Percentiles rank a stretch among this genome's conserved stretches.
Evolutionary conservation across 1,140 invertebrate species (phyloP).

Genomic region (Asobara japonica): DNA sequence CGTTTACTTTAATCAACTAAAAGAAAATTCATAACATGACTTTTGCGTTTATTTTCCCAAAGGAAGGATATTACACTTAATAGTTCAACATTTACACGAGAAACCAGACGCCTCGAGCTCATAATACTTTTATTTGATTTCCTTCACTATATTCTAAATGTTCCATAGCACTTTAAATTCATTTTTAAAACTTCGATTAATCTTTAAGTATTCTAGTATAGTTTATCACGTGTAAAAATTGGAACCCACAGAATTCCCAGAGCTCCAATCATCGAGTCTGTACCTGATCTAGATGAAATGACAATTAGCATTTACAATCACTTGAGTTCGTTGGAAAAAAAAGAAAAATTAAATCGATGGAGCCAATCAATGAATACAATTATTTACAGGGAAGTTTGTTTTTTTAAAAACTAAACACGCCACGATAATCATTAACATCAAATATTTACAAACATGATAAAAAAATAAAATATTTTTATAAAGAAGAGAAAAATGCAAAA

Average conservation of each 20-base stretch:
- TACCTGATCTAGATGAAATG: background rate
- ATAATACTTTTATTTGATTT: constrained; percentile 45
- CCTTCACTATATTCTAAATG: constrained; percentile 23
- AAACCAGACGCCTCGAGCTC: constrained; percentile 46
- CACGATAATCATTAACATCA: constrained; percentile 16
- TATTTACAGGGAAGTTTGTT: background rate
- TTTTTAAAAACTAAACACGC: constrained; percentile 4
- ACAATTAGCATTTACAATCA: background rate
- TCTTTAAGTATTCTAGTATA: background rate
- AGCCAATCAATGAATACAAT: background rate
- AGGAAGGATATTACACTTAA: constrained; percentile 53
- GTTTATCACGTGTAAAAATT: background rate
- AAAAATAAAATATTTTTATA: constrained; percentile 29
- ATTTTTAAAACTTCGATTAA: background rate
- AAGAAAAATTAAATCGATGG: background rate
- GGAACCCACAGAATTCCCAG: background rate
- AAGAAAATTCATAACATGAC: background rate
- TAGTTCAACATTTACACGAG: constrained; percentile 48
- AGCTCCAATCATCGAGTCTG: background rate
- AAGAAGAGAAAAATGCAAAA: constrained; percentile 28
- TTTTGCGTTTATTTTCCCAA: constrained; percentile 42
- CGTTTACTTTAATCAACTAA: no score
- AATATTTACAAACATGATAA: constrained; percentile 33
- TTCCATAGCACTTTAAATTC: constrained; percentile 2
- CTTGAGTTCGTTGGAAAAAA: background rate